phyloP scores from a whole-genome alignment of 1,140 invertebrate genomes.

The Saccostrea cuccullata region DNA sequence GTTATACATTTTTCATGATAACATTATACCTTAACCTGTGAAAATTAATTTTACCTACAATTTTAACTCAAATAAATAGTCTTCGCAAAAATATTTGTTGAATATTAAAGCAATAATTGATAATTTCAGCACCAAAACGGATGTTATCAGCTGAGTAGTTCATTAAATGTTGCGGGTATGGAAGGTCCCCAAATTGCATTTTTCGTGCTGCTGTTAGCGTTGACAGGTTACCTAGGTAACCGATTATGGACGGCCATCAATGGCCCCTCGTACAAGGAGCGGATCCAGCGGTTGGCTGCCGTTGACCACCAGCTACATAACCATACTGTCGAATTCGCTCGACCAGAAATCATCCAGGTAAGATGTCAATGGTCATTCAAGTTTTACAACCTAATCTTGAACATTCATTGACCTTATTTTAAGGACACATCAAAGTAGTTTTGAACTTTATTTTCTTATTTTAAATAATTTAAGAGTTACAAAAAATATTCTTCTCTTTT shows the following conservation, averaged over 20 bases:
- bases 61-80: neutral
- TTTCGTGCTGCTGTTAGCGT: conserved; percentile 40
- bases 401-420: too few relatives aligned
- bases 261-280: conserved; percentile 47
- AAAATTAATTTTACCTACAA: neutral
- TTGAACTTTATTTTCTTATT: too few relatives aligned
- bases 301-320: conserved; percentile 25
- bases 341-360: conserved; percentile 48
- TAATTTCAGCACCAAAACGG: neutral
- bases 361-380: too few relatives aligned
- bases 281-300: conserved; percentile 29
- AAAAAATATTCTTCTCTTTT: too few relatives aligned
- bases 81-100: neutral
- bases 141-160: neutral
- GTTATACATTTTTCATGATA: neutral
- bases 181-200: conserved; percentile 50
- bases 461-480: too few relatives aligned
- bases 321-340: conserved; percentile 43
- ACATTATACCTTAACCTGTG: neutral
- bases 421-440: too few relatives aligned
- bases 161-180: neutral
- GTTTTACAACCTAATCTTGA: too few relatives aligned
- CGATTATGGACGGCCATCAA: conserved; percentile 27
- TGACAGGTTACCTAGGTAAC: conserved; percentile 44
- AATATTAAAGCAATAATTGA: neutral